Percentiles rank a stretch among this genome's conserved stretches.
These are phyloP conservation scores for Phasia obesa DNA, from an alignment of 2,888 invertebrate species.

Conservation along the genomic window DNA sequence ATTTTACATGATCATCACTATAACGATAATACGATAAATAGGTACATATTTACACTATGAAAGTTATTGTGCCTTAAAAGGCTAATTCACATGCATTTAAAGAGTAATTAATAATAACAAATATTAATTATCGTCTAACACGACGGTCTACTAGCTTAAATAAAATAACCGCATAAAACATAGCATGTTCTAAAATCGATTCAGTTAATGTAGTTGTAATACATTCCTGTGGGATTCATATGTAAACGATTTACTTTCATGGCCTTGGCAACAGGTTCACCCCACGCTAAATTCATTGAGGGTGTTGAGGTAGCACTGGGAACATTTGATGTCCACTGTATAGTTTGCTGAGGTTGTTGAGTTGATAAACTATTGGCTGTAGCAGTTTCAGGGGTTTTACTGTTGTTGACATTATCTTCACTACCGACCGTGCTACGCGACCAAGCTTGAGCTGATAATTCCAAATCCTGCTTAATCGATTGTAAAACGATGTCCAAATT, in stretches of 20 bases:
- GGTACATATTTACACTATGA: too few relatives aligned
- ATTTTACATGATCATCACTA: too few relatives aligned
- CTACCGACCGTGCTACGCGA: background rate
- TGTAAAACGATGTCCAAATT: constrained; percentile 63
- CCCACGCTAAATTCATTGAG: constrained; percentile 75
- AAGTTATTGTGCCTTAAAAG: background rate
- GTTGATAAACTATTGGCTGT: background rate
- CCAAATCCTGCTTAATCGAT: constrained; percentile 58
- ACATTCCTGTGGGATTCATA: constrained; percentile 72
- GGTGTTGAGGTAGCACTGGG: constrained; percentile 52
- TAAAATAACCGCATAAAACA: background rate
- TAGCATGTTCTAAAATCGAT: background rate
- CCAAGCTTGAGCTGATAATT: constrained; percentile 57
- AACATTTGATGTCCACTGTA: constrained; percentile 23
- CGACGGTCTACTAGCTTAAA: constrained; percentile 18
- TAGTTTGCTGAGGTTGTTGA: constrained; percentile 1
- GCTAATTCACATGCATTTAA: constrained; percentile 20
- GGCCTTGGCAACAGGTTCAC: constrained; percentile 74
- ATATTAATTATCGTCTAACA: constrained; percentile 41
- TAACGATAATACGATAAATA: too few relatives aligned
- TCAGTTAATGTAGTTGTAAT: constrained; percentile 68
- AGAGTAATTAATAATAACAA: constrained; percentile 22
- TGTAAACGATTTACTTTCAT: constrained; percentile 73
- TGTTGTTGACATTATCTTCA: background rate
- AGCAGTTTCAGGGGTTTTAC: background rate